phyloP scores from a whole-genome alignment of 2,113 vertebrate species.

The Ictidomys tridecemlineatus region DNA sequence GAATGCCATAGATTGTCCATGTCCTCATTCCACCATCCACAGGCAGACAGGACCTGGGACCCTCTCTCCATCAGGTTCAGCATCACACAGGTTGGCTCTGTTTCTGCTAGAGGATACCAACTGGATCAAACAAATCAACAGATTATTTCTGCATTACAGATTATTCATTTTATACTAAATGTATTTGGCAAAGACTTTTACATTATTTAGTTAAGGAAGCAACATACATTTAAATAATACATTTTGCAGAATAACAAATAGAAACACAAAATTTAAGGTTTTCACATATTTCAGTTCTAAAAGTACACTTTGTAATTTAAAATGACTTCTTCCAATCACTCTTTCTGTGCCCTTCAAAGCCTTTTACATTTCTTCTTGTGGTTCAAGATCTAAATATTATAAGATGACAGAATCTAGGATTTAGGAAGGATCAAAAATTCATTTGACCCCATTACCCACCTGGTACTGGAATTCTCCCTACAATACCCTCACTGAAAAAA shows the following conservation, averaged over 20 bases:
- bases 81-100: neutral
- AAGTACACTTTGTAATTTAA: too few relatives aligned
- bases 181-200: neutral
- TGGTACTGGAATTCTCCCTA: neutral
- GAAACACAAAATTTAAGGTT: too few relatives aligned
- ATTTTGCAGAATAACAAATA: neutral
- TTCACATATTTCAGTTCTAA: too few relatives aligned
- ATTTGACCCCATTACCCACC: neutral
- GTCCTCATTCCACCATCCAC: neutral
- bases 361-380: neutral
- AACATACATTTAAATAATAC: neutral
- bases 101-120: neutral
- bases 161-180: neutral
- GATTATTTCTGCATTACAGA: neutral
- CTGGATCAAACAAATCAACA: neutral
- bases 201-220: neutral
- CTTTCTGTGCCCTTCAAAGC: neutral
- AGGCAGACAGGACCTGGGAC: neutral
- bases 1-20: neutral
- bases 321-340: too few relatives aligned
- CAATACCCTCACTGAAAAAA: neutral
- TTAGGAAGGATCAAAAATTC: neutral
- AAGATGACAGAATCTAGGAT: neutral
- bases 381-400: constrained; percentile 14
- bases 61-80: neutral